Conservation (phyloP, 2,888 invertebrate genomes). For the Noctua pronuba region DNA sequence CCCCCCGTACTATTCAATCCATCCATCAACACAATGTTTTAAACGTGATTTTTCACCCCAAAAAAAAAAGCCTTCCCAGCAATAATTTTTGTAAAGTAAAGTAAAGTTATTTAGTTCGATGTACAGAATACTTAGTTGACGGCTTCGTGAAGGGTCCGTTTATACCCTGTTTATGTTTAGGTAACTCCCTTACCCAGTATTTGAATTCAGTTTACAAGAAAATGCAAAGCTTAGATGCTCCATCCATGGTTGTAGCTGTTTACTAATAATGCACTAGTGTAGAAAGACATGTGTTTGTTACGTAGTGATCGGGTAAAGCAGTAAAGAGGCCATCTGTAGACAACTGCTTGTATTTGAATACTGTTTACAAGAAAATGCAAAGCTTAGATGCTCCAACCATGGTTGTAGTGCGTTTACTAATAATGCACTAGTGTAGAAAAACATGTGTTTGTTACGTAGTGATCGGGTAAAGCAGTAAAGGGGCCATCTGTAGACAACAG, state of each 20-base stretch:
- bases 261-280: neutral
- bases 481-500: slow-evolving; percentile 14
- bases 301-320: slow-evolving; percentile 1
- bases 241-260: too few species aligned
- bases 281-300: neutral
- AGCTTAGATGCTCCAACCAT: neutral
- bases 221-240: neutral
- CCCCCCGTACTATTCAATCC: too few species aligned
- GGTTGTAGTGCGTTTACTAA: too few species aligned
- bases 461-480: slow-evolving; percentile 2
- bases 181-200: too few species aligned
- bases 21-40: too few species aligned
- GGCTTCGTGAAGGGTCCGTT: too few species aligned
- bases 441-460: neutral
- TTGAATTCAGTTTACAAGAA: neutral
- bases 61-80: too few species aligned
- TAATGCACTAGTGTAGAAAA: neutral
- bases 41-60: too few species aligned
- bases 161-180: too few species aligned
- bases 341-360: neutral
- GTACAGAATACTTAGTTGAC: too few species aligned
- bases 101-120: too few species aligned
- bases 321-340: slow-evolving; percentile 17
- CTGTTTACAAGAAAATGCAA: neutral
- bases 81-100: too few species aligned